Conservation (phyloP, 2,113 vertebrate species). For the Tursiops truncatus region DNA sequence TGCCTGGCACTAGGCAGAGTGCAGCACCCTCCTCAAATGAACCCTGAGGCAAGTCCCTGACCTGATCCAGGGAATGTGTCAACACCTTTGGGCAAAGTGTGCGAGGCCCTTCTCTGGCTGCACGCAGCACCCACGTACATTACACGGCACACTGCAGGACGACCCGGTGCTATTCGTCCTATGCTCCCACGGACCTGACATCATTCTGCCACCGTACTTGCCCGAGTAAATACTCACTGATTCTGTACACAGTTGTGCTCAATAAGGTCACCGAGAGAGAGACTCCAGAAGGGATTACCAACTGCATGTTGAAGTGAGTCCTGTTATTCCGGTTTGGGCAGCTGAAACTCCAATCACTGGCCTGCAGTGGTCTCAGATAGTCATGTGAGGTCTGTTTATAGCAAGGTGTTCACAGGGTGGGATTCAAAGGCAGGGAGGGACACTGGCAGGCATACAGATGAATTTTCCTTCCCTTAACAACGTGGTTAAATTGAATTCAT, state of each 20-base stretch:
- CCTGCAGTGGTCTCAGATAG: not conserved
- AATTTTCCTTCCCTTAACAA: not conserved
- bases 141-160: rapidly evolving
- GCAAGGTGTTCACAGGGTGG: no score
- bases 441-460: not conserved
- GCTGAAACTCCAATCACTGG: not conserved
- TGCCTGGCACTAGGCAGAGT: not conserved
- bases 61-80: not conserved
- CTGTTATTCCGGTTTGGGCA: not conserved
- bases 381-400: not conserved
- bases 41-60: not conserved
- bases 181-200: not conserved
- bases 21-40: not conserved
- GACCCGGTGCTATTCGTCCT: rapidly evolving
- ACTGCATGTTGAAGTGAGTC: not conserved
- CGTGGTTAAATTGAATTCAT: not conserved
- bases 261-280: not conserved
- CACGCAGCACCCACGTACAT: not conserved
- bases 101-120: not conserved
- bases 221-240: not conserved
- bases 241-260: not conserved
- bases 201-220: rapidly evolving
- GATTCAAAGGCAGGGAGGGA: not conserved
- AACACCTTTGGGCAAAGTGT: not conserved
- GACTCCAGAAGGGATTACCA: not conserved